phyloP scores from a whole-genome alignment of 2,113 vertebrate genomes.

The Vidua chalybeata region DNA sequence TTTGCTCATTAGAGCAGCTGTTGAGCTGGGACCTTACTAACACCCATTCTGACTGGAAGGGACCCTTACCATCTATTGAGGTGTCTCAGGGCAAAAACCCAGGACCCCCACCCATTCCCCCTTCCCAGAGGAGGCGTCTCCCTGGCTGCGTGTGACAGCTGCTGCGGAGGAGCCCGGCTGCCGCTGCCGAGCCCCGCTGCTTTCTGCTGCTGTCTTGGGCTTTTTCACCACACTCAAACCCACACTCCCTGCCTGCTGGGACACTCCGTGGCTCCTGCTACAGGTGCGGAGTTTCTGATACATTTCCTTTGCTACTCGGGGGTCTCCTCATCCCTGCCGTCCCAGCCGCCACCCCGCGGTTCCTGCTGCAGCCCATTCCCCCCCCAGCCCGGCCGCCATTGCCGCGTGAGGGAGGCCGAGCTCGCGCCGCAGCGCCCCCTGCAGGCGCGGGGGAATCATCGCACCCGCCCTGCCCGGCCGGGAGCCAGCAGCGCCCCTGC shows the following conservation, averaged over 20 bases:
- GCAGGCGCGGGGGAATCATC: accelerated
- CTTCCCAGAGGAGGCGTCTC: accelerated
- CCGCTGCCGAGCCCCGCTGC: accelerated
- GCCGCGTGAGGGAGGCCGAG: accelerated
- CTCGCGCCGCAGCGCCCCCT: background rate
- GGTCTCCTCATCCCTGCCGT: accelerated
- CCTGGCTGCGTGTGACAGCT: accelerated
- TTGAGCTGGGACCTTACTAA: too few species aligned
- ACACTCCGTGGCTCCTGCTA: background rate
- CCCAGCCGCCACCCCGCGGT: accelerated
- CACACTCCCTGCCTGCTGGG: background rate
- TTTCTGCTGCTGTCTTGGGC: background rate
- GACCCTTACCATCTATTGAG: too few species aligned
- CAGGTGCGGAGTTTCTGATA: background rate
- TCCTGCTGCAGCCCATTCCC: accelerated
- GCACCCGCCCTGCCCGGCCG: accelerated
- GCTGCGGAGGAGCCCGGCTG: accelerated
- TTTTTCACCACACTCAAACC: background rate
- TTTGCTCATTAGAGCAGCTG: background rate
- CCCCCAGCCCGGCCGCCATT: accelerated
- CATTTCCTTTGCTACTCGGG: background rate
- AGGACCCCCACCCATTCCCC: accelerated
- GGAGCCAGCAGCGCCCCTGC: background rate
- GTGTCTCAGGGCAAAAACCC: background rate
- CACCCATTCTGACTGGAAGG: background rate